Percentiles rank a stretch among this genome's conserved stretches.
phyloP scores from a whole-genome alignment of 1,140 invertebrate species.

The Listronotus bonariensis region DNA sequence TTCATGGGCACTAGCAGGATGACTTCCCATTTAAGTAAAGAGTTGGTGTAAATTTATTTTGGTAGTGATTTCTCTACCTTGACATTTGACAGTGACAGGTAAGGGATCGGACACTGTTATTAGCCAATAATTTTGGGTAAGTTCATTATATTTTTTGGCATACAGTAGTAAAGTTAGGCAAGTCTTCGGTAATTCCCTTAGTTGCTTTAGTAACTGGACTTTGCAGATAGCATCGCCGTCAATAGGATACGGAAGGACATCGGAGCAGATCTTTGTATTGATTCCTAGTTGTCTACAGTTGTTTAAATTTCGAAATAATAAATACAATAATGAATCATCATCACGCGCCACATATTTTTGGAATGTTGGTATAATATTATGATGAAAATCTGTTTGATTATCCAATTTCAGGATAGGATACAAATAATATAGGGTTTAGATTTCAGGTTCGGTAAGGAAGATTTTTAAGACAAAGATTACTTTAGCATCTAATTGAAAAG shows the following conservation, averaged over 20 bases:
- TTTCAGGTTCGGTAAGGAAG: neutral
- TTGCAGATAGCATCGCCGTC: conserved; percentile 21
- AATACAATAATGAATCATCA: conserved; percentile 8
- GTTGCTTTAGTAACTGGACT: conserved; percentile 18
- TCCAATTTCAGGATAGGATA: too few species aligned
- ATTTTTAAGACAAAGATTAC: conserved; percentile 27
- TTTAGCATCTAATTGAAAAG: conserved; percentile 25
- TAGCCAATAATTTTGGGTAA: conserved; percentile 26
- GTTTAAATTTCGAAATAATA: neutral
- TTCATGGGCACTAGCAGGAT: too few species aligned
- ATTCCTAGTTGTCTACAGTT: conserved; percentile 3
- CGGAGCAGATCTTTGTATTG: conserved; percentile 14
- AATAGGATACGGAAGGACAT: conserved; percentile 24
- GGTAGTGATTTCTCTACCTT: neutral
- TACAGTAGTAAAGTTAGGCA: conserved; percentile 13
- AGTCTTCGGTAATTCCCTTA: neutral
- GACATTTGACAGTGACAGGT: conserved; percentile 26
- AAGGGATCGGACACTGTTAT: conserved; percentile 16
- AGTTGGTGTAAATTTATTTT: too few species aligned
- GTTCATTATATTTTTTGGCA: conserved; percentile 24
- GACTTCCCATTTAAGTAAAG: too few species aligned
- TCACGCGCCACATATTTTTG: conserved; percentile 21
- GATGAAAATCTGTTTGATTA: conserved; percentile 1
- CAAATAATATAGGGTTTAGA: too few species aligned
- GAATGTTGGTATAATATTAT: conserved; percentile 11